A percentile compares a stretch with the other conserved stretches of the same genome.
Evolutionary conservation across 2,113 vertebrate genomes (phyloP).

Genomic region (Guaruba guarouba): DNA sequence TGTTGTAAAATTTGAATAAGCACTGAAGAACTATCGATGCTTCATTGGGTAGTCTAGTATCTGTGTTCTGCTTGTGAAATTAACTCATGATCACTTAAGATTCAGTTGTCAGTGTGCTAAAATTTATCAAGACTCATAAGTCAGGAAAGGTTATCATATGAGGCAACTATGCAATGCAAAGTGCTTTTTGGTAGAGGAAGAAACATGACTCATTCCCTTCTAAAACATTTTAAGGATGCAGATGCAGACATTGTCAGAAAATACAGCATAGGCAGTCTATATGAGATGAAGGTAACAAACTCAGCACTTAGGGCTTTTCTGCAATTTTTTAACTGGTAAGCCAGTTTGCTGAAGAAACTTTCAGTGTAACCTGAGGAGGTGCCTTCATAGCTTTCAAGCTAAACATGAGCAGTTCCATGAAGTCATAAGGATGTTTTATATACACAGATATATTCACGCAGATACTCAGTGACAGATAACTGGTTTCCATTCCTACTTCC

Average conservation of each 20-base stretch:
- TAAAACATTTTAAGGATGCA: not conserved
- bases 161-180: not conserved
- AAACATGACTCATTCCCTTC: not conserved
- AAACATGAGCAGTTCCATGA: not conserved
- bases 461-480: not conserved
- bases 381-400: not conserved
- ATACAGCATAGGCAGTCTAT: not conserved
- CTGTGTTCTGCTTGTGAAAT: not conserved
- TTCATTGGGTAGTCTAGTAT: not conserved
- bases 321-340: not conserved
- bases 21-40: not conserved
- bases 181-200: not conserved
- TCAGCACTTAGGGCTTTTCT: not conserved
- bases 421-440: not conserved
- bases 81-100: not conserved
- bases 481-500: not conserved
- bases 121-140: not conserved
- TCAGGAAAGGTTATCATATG: not conserved
- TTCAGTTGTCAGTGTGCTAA: not conserved
- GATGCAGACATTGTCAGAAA: not conserved
- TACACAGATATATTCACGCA: not conserved
- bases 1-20: not conserved
- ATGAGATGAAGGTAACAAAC: not conserved
- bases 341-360: not conserved
- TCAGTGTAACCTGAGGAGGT: not conserved